Conservation (phyloP, 2,113 vertebrate species). For the Prionailurus viverrinus region DNA sequence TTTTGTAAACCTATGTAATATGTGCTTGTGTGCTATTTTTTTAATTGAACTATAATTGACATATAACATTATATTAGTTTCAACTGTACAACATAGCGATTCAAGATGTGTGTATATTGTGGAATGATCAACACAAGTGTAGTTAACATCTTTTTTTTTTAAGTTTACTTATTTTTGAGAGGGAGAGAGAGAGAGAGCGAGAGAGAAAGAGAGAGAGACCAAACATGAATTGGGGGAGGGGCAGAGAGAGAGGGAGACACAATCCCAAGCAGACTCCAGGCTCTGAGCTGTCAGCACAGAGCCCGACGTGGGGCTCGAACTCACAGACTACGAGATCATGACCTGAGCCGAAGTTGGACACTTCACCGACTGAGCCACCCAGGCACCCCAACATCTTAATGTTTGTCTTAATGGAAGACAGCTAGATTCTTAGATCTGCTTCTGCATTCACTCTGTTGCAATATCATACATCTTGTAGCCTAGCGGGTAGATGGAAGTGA, state of each 20-base stretch:
- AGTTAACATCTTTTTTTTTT: neutral
- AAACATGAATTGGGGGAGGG: too few species aligned
- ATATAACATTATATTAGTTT: neutral
- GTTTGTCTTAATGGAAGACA: neutral
- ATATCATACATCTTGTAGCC: neutral
- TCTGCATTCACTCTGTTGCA: neutral
- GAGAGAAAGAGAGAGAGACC: neutral
- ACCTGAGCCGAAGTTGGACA: neutral
- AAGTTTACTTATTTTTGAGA: neutral
- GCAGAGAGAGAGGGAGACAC: too few species aligned
- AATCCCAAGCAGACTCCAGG: neutral
- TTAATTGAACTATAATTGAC: neutral
- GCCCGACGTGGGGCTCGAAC: neutral
- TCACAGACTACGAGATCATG: neutral
- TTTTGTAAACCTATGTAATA: slow-evolving; percentile 6
- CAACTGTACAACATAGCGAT: neutral
- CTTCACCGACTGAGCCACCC: neutral
- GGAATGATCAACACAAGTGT: neutral
- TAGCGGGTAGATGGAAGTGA: neutral
- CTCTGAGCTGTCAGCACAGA: neutral
- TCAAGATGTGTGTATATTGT: neutral
- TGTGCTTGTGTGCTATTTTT: neutral
- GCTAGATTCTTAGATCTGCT: slow-evolving; percentile 11
- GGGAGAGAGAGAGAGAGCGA: neutral
- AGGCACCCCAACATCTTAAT: neutral